Evolutionary conservation across 2,888 invertebrate species (phyloP), one percentile per base, ranked within the genome.

Genomic region (Tachina grossa): DNA sequence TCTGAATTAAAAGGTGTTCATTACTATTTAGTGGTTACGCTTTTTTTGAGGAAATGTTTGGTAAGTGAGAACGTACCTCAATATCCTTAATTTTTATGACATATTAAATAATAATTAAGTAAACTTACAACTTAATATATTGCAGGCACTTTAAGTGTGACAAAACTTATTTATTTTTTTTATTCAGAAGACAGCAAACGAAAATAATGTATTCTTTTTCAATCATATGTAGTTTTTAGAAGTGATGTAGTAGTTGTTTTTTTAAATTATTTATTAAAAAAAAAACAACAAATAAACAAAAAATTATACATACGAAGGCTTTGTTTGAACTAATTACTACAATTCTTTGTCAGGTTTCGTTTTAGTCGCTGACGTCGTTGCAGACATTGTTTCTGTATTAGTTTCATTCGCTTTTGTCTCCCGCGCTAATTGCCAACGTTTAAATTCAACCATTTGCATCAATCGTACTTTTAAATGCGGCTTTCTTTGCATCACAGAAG

Each of bases 401-500:
- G 86, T 87, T 71, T 88, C 78, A 76, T 87, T 87, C 16, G 71
- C 47, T 51, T 74, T 86, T 49, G 88, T 88, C 65, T 89, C 89
- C 72, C 87, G 90, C 55, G 90, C 88, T 68, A 92, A 79, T 80
- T 92, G 92, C 90, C 91, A 91, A 19, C 92, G 90, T 85, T 92
- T 92, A 68, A 92, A 92, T 87, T 92, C 92, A 66, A 92, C 88
- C 93, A 93, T 92, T 88, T 92, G 92, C 93, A 93, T 92, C 47
- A 92, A 90, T 65, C 91, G 90, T 9, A 93, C 90, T 19, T 93
- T 92, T 19, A 96, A 89, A 10, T 93, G 92, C 0, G 95, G 94
- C 87, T 95, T 93, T 1, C 93, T 92, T 8, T 93, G 90, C 85
- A 96, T 91, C 0, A 95, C 94, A 16, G 94, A 93, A 0, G 95